These are phyloP conservation scores for Dendroctonus valens DNA, from an alignment of 1,140 invertebrate genomes.

Conservation along the genomic window DNA sequence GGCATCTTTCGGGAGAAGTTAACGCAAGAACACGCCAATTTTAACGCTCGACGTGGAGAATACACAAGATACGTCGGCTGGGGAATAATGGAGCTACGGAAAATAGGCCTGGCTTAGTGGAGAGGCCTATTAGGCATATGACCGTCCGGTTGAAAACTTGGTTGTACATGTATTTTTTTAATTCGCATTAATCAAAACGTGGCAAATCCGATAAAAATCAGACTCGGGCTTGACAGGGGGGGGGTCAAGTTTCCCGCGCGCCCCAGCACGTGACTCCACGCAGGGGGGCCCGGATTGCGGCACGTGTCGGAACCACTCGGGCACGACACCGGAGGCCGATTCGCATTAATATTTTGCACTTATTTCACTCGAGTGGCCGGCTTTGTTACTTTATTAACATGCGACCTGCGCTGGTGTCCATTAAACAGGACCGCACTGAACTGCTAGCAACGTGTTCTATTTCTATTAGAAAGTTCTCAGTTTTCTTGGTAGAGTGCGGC, in stretches of 20 bases:
- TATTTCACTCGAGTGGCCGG: conserved; percentile 31
- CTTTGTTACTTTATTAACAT: conserved; percentile 26
- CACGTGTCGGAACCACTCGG: conserved; percentile 33
- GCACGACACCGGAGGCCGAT: conserved; percentile 24
- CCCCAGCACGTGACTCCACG: conserved; percentile 18
- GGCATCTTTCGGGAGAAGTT: conserved; percentile 22
- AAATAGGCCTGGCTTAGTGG: conserved; percentile 14
- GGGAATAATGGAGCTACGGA: conserved; percentile 24
- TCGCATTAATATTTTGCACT: conserved; percentile 34
- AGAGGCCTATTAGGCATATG: conserved; percentile 4
- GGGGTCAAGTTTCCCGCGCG: conserved; percentile 20
- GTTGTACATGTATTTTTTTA: not conserved
- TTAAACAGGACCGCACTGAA: no score
- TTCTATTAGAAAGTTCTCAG: no score
- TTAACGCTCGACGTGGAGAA: conserved; percentile 30
- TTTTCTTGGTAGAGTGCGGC: no score
- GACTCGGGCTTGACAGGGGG: not conserved
- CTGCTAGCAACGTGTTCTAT: no score
- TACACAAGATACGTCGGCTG: conserved; percentile 19
- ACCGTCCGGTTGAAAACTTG: conserved; percentile 1
- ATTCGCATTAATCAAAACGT: conserved; percentile 13
- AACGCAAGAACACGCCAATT: conserved; percentile 27
- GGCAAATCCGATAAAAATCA: conserved; percentile 31
- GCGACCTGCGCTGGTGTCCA: conserved; percentile 2
- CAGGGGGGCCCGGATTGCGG: conserved; percentile 13